Conservation (phyloP, 2,797 vertebrate species). For the Pseudopleuronectes americanus region DNA sequence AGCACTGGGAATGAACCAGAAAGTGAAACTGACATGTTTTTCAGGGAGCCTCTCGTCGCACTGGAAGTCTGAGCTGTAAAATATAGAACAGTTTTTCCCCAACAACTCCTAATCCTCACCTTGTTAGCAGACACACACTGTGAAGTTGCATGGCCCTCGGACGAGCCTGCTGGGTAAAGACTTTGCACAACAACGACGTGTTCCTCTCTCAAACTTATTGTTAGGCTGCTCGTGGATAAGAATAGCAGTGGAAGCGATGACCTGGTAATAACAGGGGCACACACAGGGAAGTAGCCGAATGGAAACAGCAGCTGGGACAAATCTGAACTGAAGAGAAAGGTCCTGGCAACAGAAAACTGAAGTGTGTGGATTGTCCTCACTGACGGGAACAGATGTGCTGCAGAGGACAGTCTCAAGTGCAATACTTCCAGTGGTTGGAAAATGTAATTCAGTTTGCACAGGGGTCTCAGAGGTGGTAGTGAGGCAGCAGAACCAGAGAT, state of each 20-base stretch:
- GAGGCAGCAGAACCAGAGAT: not conserved
- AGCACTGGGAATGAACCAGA: constrained; percentile 36
- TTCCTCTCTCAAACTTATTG: constrained; percentile 12
- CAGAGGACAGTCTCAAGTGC: not conserved
- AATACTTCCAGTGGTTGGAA: not conserved
- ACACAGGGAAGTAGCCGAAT: constrained; percentile 15
- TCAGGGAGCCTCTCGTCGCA: not conserved
- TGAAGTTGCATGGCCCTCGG: constrained; percentile 1
- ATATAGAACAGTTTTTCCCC: not conserved
- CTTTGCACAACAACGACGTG: not conserved
- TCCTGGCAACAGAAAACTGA: not conserved
- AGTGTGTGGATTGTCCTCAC: constrained; percentile 6
- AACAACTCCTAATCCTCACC: constrained; percentile 25
- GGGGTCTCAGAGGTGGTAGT: no score
- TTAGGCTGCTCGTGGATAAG: constrained; percentile 19
- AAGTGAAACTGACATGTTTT: constrained; percentile 1
- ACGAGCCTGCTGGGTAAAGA: constrained; percentile 7
- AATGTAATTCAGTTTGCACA: not conserved
- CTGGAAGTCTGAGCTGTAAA: not conserved
- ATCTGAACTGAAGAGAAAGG: not conserved
- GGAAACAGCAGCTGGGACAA: constrained; percentile 34
- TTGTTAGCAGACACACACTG: constrained; percentile 21
- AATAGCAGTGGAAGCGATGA: constrained; percentile 24
- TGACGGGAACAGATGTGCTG: not conserved
- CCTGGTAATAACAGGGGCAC: constrained; percentile 18